A percentile compares a stretch with the other conserved stretches of the same genome.
Evolutionary conservation across 2,797 vertebrate species (phyloP).

Genomic region (Apogon talboti): DNA sequence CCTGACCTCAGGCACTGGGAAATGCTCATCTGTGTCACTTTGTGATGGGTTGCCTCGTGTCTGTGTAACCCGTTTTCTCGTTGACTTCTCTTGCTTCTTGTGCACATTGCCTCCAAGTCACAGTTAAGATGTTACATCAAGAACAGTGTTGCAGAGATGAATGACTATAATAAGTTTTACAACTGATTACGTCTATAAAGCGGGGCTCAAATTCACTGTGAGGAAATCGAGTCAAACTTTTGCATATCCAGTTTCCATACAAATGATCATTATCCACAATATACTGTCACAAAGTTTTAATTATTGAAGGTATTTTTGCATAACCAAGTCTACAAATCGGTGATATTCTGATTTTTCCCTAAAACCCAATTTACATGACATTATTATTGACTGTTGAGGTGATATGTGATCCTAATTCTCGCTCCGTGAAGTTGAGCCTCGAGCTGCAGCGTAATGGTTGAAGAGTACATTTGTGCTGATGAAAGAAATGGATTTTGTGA

Average conservation of each 20-base stretch:
- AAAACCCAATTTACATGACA: slow-evolving; percentile 37
- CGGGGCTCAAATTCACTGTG: slow-evolving; percentile 35
- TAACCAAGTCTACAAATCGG: slow-evolving; percentile 17
- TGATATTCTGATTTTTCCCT: slow-evolving; percentile 10
- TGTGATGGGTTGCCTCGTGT: slow-evolving; percentile 55
- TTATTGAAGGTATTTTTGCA: slow-evolving; percentile 36
- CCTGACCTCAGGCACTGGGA: slow-evolving; percentile 65
- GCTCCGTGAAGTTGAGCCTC: slow-evolving; percentile 34
- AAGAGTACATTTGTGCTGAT: slow-evolving; percentile 20
- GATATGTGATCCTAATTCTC: slow-evolving; percentile 38
- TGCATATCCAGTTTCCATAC: slow-evolving; percentile 17
- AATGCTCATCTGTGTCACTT: slow-evolving; percentile 66
- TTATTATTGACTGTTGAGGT: slow-evolving; percentile 2
- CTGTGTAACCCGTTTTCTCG: slow-evolving; percentile 45
- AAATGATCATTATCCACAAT: slow-evolving; percentile 46
- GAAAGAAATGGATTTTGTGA: slow-evolving; percentile 67
- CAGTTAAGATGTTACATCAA: slow-evolving; percentile 53
- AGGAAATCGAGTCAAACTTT: slow-evolving; percentile 18
- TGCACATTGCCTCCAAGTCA: slow-evolving; percentile 54
- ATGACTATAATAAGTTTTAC: slow-evolving; percentile 60
- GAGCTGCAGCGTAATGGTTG: slow-evolving; percentile 27
- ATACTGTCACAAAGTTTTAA: slow-evolving; percentile 31
- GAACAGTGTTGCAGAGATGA: slow-evolving; percentile 50
- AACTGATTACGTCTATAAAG: slow-evolving; percentile 52
- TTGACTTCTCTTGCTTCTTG: slow-evolving; percentile 42